Base-by-base conservation (phyloP, 2,113 vertebrate species). In the Nicator chloris region DNA sequence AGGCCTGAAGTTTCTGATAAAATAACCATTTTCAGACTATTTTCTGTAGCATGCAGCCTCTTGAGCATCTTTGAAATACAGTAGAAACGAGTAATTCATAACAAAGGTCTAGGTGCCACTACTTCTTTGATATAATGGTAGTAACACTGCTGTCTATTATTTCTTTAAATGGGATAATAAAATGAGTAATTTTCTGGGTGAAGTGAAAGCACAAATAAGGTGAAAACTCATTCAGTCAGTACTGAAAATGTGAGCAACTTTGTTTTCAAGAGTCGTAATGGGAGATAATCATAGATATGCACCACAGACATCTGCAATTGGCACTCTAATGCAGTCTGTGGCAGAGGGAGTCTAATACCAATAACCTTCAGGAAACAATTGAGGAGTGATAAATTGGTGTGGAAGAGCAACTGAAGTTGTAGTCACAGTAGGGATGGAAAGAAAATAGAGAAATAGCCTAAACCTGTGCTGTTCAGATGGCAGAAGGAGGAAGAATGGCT, bases 111-210 rank as follows among this genome's bases (percentile, higher is more conserved):
- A 13, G 45, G 30, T 89, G 53, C 70, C 27, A 30, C 44, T 70
- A 6, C 47, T 73, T 30, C 54, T 78, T 76, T 72, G 61, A 60
- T 90, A 28, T n/a, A 64, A 80, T 50, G 57, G 53, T 31, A 72
- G 37, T 60, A 72, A 68, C 4, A 3, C n/a, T 89, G 54, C 50
- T 92, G 63, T 65, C 4, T 85, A 80, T 91, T 85, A 61, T 68
- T 76, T 17, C 59, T 44, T 70, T 87, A 91, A 90, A 61, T 61
- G 47, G n/a, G 24, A 23, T 80, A 61, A 94, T 90, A 82, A 91
- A 94, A 79, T 35, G 33, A 39, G 75, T 90, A 42, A 65, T 92
- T 92, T 89, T 91, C 86, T 94, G 75, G 15, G 50, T 85, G 84
- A 92, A 88, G 40, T 39, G 68, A 72, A 89, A 75, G 70, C 63